Base-by-base conservation (phyloP, 1,140 invertebrate species). In the Drosophila mauritiana region DNA sequence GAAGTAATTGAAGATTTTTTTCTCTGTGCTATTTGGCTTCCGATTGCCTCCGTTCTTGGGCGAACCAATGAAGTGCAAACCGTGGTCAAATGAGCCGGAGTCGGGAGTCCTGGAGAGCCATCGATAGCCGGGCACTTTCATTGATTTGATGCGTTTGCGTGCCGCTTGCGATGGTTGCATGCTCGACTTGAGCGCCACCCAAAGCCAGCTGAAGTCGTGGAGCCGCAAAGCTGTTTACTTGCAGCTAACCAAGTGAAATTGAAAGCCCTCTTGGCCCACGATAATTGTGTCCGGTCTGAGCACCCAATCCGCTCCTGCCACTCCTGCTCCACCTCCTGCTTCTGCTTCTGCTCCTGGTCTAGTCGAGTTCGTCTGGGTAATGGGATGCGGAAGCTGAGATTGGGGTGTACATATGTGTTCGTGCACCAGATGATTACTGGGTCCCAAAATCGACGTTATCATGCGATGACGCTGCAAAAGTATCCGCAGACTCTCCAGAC, bases 101-200 rank as follows among this genome's bases (percentile, higher is more conserved):
- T 22, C 27, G 36, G 58, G 74, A 74, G 56, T 59, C 34, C 43
- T 40, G 17, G 20, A 37, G 11, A 22, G 45, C 42, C 15, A 27
- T 56, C 65, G 52, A 48, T 63, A 27, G 39, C 64, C 37, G 70
- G 69, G 75, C 79, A 88, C 83, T 88, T 88, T 83, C 83, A 79
- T 89, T 88, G 83, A 89, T 88, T 89, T 88, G 84, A 88, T 88
- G 83, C 83, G 84, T 89, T 88, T 88, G 84, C 83, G 84, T 88
- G 83, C 84, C 79, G 76, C 76, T 79, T 84, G 65, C 62, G 80
- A 62, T 65, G 78, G 80, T 84, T 84, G 76, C 80, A 84, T 84
- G 80, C 80, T 85, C 79, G 58, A 88, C 83, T 86, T 88, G 83
- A 77, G 61, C 75, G 56, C 56, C 74, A 63, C 68, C 59, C 46